Conservation (phyloP, 1,140 invertebrate species). For the Conus ventricosus region DNA sequence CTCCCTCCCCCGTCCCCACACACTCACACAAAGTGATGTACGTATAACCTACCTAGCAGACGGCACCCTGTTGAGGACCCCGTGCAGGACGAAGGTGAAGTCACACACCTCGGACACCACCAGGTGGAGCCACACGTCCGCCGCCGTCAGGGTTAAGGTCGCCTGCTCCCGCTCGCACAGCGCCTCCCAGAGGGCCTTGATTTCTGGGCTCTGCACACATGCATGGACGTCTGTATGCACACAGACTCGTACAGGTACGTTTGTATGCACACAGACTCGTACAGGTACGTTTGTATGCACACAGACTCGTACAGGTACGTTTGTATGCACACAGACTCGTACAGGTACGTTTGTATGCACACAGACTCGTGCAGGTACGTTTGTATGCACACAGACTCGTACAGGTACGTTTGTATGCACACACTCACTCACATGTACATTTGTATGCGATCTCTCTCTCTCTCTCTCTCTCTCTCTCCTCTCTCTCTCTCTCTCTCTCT, state of each 20-base stretch:
- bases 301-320: background rate
- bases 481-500: too few species aligned
- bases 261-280: background rate
- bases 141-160: background rate
- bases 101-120: background rate
- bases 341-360: too few species aligned
- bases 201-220: constrained; percentile 1
- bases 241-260: background rate
- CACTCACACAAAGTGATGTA: too few species aligned
- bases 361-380: too few species aligned
- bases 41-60: background rate
- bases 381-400: too few species aligned
- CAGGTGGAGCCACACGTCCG: background rate
- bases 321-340: too few species aligned
- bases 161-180: background rate
- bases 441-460: too few species aligned
- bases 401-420: too few species aligned
- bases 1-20: too few species aligned
- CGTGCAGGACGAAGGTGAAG: constrained; percentile 15
- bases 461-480: too few species aligned
- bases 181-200: background rate
- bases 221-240: background rate
- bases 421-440: too few species aligned
- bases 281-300: background rate
- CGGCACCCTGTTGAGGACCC: constrained; percentile 7